A percentile compares a stretch with the other conserved stretches of the same genome.
Evolutionary conservation across 2,113 vertebrate species (phyloP).

Genomic region (Scomber japonicus): DNA sequence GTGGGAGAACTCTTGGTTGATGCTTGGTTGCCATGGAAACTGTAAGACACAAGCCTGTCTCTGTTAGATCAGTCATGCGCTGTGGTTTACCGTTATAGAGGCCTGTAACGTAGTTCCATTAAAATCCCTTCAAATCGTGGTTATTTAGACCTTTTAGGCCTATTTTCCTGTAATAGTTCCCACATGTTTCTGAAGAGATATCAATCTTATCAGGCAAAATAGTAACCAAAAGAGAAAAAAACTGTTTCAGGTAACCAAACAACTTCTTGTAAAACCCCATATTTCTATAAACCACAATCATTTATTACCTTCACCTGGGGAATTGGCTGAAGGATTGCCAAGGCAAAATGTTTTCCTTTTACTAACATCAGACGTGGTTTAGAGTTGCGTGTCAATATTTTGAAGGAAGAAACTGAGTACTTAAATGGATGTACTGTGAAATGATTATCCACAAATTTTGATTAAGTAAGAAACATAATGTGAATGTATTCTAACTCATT

Average conservation of each 20-base stretch:
- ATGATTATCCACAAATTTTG: slow-evolving; percentile 18
- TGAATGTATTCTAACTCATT: slow-evolving; percentile 25
- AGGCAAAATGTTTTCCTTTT: slow-evolving; percentile 5
- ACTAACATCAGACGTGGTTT: slow-evolving; percentile 13
- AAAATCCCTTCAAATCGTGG: slow-evolving; percentile 64
- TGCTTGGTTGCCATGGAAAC: slow-evolving; percentile 48
- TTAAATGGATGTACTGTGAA: not conserved
- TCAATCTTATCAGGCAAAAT: slow-evolving; percentile 69
- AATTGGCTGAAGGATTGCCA: slow-evolving; percentile 9
- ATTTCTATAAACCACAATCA: slow-evolving; percentile 51
- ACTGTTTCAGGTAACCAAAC: slow-evolving; percentile 57
- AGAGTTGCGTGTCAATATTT: slow-evolving; percentile 15
- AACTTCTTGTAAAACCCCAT: slow-evolving; percentile 61
- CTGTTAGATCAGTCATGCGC: slow-evolving; percentile 40
- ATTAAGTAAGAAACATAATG: not conserved
- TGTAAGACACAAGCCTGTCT: slow-evolving; percentile 49
- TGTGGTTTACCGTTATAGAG: slow-evolving; percentile 47
- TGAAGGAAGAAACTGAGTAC: not conserved
- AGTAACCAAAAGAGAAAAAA: slow-evolving; percentile 41
- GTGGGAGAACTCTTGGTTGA: slow-evolving; percentile 41
- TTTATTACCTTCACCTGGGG: slow-evolving; percentile 39
- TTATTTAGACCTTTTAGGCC: slow-evolving; percentile 66
- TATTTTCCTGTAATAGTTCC: slow-evolving; percentile 67
- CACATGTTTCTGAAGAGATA: slow-evolving; percentile 71
- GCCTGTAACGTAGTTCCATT: slow-evolving; percentile 54